Evolutionary conservation across 2,113 vertebrate species (phyloP).

Genomic region (Bombycilla garrulus): DNA sequence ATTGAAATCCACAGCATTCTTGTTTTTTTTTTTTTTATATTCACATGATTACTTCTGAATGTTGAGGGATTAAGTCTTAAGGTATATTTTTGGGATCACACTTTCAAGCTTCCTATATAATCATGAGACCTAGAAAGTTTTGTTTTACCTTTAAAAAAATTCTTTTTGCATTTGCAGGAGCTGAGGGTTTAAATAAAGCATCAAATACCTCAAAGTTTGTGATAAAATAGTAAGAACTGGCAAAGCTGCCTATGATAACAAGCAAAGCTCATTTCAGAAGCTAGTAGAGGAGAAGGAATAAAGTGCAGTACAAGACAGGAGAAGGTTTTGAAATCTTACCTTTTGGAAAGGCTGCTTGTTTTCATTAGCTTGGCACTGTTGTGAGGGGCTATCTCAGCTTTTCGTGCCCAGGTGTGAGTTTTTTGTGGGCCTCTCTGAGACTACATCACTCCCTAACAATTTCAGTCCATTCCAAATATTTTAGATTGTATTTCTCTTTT

Average conservation of each 20-base stretch:
- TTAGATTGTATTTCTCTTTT: neutral
- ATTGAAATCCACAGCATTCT: neutral
- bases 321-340: neutral
- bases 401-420: neutral
- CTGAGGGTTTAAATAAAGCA: conserved; percentile 45
- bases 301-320: neutral
- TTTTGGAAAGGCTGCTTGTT: neutral
- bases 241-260: neutral
- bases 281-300: neutral
- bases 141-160: conserved; percentile 3
- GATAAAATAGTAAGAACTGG: neutral
- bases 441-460: neutral
- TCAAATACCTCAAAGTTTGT: neutral
- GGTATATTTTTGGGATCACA: neutral
- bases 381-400: neutral
- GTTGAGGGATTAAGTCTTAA: neutral
- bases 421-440: neutral
- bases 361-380: neutral
- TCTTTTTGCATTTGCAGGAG: neutral
- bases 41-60: neutral
- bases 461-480: neutral
- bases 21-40: neutral
- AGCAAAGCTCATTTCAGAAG: neutral
- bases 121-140: conserved; percentile 4
- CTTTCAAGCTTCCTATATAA: conserved; percentile 20